Evolutionary conservation across 2,888 invertebrate species (phyloP).

Genomic region (Sinotaia quadrata): DNA sequence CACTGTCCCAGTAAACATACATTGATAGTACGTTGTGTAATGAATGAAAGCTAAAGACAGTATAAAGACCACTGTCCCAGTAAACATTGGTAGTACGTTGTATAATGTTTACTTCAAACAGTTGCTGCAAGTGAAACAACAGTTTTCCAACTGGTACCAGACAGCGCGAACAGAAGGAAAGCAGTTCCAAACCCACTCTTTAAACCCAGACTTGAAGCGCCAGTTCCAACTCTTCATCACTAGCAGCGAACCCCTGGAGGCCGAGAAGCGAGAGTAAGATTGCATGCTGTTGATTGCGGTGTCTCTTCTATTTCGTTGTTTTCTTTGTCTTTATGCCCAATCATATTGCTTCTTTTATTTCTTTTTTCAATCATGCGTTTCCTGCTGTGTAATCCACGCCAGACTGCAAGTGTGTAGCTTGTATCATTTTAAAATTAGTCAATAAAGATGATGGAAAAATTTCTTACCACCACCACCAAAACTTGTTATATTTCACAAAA

Average conservation of each 20-base stretch:
- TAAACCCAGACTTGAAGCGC: conserved; percentile 18
- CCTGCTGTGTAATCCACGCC: not conserved
- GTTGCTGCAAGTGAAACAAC: not conserved
- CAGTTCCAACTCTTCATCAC: conserved; percentile 7
- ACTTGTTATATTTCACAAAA: no score
- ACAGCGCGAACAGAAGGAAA: not conserved
- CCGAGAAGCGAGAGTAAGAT: not conserved
- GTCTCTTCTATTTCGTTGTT: not conserved
- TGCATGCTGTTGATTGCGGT: not conserved
- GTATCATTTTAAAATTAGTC: no score
- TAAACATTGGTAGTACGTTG: no score
- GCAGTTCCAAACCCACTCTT: not conserved
- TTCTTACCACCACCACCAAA: not conserved
- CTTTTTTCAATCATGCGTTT: not conserved
- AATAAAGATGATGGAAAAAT: not conserved
- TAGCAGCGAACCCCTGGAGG: not conserved
- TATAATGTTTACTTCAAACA: not conserved
- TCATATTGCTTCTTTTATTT: not conserved
- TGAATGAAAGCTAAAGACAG: no score
- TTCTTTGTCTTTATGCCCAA: conserved; percentile 1
- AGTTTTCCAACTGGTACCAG: not conserved
- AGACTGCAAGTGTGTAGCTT: not conserved
- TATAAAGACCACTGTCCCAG: no score
- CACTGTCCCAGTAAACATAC: no score
- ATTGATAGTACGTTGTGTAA: no score